A percentile compares a stretch with the other conserved stretches of the same genome.
Conservation (phyloP, 2,113 vertebrate genomes). For the Bufo gargarizans region DNA sequence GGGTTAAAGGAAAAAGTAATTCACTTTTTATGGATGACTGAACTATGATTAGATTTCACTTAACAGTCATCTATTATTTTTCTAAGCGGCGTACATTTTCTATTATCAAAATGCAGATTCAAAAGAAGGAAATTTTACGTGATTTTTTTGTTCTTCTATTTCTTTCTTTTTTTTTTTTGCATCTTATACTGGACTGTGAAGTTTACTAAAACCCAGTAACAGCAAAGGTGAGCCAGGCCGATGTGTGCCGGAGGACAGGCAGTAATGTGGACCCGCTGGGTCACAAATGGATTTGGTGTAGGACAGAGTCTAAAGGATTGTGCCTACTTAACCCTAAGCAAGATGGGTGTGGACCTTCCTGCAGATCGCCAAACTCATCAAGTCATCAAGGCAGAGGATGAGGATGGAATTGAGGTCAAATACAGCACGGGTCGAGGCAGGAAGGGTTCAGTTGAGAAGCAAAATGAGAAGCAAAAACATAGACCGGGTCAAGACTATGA, state of each 20-base stretch:
- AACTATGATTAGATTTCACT: constrained; percentile 36
- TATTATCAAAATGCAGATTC: constrained; percentile 33
- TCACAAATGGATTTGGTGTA: no score
- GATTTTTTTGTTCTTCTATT: background rate
- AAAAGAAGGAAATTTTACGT: background rate
- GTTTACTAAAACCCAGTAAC: background rate
- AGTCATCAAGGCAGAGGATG: background rate
- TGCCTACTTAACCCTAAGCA: no score
- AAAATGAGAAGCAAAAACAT: no score
- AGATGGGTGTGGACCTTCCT: no score
- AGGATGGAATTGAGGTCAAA: no score
- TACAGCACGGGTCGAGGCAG: no score
- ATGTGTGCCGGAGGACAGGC: no score
- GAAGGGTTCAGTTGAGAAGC: no score
- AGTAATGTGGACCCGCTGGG: no score
- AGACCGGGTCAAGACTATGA: no score
- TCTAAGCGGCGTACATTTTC: constrained; percentile 7
- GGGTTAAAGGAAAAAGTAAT: constrained; percentile 40
- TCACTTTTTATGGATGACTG: constrained; percentile 31
- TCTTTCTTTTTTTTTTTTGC: background rate
- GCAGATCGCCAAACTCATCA: no score
- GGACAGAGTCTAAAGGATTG: no score
- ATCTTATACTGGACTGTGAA: background rate
- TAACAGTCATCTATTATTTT: constrained; percentile 35
- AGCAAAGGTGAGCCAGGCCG: background rate